Base-by-base conservation (phyloP, 2,888 invertebrate species). In the Trachelus tabidus region DNA sequence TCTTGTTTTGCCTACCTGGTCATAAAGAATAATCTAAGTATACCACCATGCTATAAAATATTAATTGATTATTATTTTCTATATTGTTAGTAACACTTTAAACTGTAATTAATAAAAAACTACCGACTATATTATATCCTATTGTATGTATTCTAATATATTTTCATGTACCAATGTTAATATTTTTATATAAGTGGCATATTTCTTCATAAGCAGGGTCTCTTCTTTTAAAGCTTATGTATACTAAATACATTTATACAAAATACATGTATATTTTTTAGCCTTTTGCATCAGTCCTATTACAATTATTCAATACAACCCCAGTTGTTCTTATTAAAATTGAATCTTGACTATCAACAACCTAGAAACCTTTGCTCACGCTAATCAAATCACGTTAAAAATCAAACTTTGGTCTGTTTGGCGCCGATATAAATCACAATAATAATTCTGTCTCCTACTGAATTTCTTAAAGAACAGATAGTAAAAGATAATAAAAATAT, bases 281-380 rank as follows among this genome's bases (percentile, higher is more conserved):
- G 56, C 56, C 56, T 56, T 56, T 23, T 56, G 56, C 56, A 56
- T 56, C 56, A 56, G 56, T 56, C 56, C 56, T 56, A 56, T 56
- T 56, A 56, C 9, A 56, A 23, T 73, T 77, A 79, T n/a, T 76
- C 78, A 73, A 69, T 83, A 85, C 82, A 9, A 76, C 35, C 71
- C 79, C 4, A 76, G 79, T 75, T 80, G 80, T 77, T 75, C 1
- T n/a, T 73, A 23, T 56, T 56, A 9, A 56, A 15, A 56, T 56
- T 23, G 23, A 56, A 56, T 56, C 56, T 56, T 56, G 56, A 56
- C 56, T 56, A 56, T 56, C 56, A 23, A 56, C 9, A 56, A 23
- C 6, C 23, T 23, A 56, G 15, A 23, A 15, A 40, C 0, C 23
- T 6, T 56, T 56, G 0, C 56, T 56, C 9, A 23, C 0, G 9